These are phyloP conservation scores for Eublepharis macularius DNA, from an alignment of 2,113 vertebrate genomes.

Conservation along the genomic window DNA sequence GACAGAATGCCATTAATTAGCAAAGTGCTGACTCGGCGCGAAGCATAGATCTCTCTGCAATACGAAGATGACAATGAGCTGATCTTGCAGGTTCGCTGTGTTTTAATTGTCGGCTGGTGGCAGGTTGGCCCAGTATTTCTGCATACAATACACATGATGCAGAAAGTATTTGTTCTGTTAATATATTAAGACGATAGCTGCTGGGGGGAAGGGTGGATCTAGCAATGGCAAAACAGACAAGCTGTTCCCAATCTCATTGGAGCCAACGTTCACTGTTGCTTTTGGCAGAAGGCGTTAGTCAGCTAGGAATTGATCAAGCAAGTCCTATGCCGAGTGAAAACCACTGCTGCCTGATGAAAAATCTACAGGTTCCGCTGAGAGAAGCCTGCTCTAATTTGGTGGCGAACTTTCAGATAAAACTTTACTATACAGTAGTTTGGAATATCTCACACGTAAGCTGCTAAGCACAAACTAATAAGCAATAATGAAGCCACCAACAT, in stretches of 20 bases:
- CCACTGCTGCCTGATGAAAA: slow-evolving; percentile 17
- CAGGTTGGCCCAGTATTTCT: slow-evolving; percentile 35
- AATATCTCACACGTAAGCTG: slow-evolving; percentile 35
- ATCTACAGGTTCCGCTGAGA: slow-evolving; percentile 36
- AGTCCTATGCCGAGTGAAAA: slow-evolving; percentile 35
- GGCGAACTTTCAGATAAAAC: slow-evolving; percentile 49
- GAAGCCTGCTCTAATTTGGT: slow-evolving; percentile 48
- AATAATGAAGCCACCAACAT: neutral
- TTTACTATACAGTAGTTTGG: slow-evolving; percentile 39
- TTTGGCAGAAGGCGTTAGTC: slow-evolving; percentile 36
- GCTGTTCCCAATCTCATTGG: neutral
- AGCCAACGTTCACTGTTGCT: neutral
- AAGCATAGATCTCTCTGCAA: slow-evolving; percentile 44
- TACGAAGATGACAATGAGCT: slow-evolving; percentile 57
- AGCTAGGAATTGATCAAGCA: slow-evolving; percentile 31
- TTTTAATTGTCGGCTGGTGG: slow-evolving; percentile 65
- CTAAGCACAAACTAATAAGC: slow-evolving; percentile 6
- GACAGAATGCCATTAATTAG: slow-evolving; percentile 66
- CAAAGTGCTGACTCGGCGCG: slow-evolving; percentile 59
- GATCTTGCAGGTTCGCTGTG: slow-evolving; percentile 55
- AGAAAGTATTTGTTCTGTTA: slow-evolving; percentile 2
- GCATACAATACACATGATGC: neutral
- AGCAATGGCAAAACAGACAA: neutral
- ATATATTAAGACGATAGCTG: neutral
- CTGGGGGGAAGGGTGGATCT: neutral